phyloP scores from a whole-genome alignment of 2,888 invertebrate genomes.

The Orthonevra nobilis region DNA sequence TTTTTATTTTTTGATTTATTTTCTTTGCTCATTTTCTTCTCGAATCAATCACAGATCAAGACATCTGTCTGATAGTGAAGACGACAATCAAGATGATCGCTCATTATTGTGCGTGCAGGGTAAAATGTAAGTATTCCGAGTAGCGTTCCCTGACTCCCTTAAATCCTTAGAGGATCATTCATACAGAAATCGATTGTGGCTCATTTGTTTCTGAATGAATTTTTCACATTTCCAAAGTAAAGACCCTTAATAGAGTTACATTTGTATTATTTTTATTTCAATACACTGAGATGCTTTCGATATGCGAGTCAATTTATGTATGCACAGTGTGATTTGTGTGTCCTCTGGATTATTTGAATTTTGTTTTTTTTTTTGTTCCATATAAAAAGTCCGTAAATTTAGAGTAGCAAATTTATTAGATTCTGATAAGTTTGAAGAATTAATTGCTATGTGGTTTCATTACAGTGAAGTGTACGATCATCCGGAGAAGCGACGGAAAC shows the following conservation, averaged over 20 bases:
- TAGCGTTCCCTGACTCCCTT: not conserved
- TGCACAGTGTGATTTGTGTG: slow-evolving; percentile 67
- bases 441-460: slow-evolving; percentile 24
- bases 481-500: slow-evolving; percentile 91
- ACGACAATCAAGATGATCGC: slow-evolving; percentile 80
- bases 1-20: slow-evolving; percentile 38
- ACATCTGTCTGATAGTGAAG: slow-evolving; percentile 80
- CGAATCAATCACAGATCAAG: slow-evolving; percentile 74
- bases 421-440: not conserved
- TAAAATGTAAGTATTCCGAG: slow-evolving; percentile 76
- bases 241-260: too few relatives aligned
- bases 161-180: not conserved
- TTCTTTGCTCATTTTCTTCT: slow-evolving; percentile 61
- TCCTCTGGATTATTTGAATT: too few relatives aligned
- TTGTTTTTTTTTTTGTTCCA: slow-evolving; percentile 14
- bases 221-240: not conserved
- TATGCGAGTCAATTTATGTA: slow-evolving; percentile 58
- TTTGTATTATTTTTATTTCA: too few relatives aligned
- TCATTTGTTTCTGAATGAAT: slow-evolving; percentile 1
- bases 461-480: slow-evolving; percentile 82
- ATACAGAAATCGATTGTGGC: slow-evolving; percentile 4
- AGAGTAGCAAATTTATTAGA: not conserved
- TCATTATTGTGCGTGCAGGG: slow-evolving; percentile 79
- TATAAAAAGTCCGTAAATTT: not conserved
- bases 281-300: slow-evolving; percentile 66